Conservation (phyloP, 2,888 invertebrate genomes). For the Dryocosmus kuriphilus region DNA sequence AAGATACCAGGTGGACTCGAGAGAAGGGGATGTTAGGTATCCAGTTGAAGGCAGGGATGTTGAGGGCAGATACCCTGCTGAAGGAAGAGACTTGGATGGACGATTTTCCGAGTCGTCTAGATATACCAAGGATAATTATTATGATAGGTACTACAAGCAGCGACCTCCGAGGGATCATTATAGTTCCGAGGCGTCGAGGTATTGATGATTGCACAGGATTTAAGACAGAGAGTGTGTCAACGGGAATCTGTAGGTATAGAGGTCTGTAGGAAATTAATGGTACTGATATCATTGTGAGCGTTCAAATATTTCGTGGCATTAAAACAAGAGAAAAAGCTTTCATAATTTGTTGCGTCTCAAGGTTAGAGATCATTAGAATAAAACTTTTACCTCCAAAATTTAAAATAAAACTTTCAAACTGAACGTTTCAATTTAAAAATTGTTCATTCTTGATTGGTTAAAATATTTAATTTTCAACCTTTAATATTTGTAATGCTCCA, state of each 20-base stretch:
- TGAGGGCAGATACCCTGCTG: conserved; percentile 63
- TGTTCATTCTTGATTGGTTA: too few species aligned
- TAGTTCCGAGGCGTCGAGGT: conserved; percentile 72
- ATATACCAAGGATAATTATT: conserved; percentile 74
- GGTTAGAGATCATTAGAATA: too few species aligned
- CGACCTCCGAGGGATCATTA: conserved; percentile 75
- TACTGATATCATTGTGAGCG: background rate
- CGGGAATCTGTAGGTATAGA: conserved; percentile 16
- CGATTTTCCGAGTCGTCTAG: conserved; percentile 61
- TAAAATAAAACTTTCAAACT: too few species aligned
- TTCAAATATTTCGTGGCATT: background rate
- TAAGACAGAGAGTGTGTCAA: conserved; percentile 12
- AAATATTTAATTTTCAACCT: too few species aligned
- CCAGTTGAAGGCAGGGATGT: conserved; percentile 63
- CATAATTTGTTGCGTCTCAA: too few species aligned
- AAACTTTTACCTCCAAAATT: too few species aligned
- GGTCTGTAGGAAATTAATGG: background rate
- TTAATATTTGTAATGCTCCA: too few species aligned
- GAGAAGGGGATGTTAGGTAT: conserved; percentile 62
- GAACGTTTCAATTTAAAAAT: too few species aligned
- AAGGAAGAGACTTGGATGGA: conserved; percentile 64
- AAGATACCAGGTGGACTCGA: conserved; percentile 59
- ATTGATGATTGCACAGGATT: conserved; percentile 61
- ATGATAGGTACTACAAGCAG: conserved; percentile 76
- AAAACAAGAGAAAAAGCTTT: too few species aligned